These are phyloP conservation scores for Diogma glabrata DNA, from an alignment of 2,888 invertebrate genomes.

Conservation along the genomic window DNA sequence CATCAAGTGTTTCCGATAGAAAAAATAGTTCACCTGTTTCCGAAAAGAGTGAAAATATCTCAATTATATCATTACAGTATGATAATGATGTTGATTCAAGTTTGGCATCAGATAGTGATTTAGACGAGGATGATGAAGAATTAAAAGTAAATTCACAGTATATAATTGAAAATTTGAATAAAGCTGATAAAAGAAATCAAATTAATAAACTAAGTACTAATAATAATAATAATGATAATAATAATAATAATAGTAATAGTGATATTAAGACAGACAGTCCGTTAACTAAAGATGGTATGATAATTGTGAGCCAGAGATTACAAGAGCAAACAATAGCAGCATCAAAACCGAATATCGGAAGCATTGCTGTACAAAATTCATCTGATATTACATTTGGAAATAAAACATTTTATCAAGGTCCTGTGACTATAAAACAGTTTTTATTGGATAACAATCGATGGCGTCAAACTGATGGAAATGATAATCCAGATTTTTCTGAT, in stretches of 20 bases:
- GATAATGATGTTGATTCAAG: slow-evolving; percentile 32
- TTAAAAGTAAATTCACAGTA: neutral
- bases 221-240: neutral
- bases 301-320: slow-evolving; percentile 12
- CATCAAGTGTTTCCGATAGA: neutral
- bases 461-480: slow-evolving; percentile 24
- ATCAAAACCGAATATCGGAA: slow-evolving; percentile 40
- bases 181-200: neutral
- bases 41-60: slow-evolving; percentile 26
- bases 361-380: slow-evolving; percentile 53
- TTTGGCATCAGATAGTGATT: slow-evolving; percentile 31
- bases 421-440: slow-evolving; percentile 65
- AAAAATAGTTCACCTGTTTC: slow-evolving; percentile 5
- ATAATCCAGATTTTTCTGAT: slow-evolving; percentile 25
- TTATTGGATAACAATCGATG: slow-evolving; percentile 37
- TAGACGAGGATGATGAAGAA: slow-evolving; percentile 21
- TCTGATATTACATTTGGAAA: slow-evolving; percentile 65
- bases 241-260: neutral
- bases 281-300: slow-evolving; percentile 13
- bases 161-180: neutral
- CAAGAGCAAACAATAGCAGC: neutral
- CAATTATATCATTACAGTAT: slow-evolving; percentile 30
- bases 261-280: neutral
- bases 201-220: too few relatives aligned
- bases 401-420: slow-evolving; percentile 64